Evolutionary conservation across 2,113 vertebrate species (phyloP).

Genomic region (Sinosuthora webbiana): DNA sequence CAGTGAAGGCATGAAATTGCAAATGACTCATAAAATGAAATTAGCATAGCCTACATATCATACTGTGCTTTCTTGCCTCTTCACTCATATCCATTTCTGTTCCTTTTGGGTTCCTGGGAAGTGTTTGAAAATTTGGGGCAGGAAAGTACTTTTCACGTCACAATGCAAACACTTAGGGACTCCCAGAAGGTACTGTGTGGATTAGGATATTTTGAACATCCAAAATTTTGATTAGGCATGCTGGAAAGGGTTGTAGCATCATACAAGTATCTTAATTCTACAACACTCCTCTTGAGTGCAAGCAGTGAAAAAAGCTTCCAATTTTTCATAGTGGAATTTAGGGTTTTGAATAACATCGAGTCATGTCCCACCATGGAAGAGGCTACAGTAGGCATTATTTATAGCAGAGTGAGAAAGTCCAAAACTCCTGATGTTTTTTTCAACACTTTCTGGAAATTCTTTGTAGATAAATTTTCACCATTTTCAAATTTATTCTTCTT

Average conservation of each 20-base stretch:
- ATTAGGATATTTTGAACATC: background rate
- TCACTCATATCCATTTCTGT: background rate
- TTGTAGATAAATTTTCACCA: background rate
- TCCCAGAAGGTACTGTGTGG: background rate
- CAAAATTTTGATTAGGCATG: background rate
- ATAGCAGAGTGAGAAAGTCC: background rate
- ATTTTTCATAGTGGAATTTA: background rate
- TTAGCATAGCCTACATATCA: background rate
- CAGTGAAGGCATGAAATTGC: slow-evolving; percentile 10
- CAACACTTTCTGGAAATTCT: background rate
- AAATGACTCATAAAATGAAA: background rate
- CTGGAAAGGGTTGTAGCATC: background rate
- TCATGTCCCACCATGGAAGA: background rate
- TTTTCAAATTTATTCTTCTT: background rate
- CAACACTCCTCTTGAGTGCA: background rate
- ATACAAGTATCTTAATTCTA: background rate
- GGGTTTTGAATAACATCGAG: background rate
- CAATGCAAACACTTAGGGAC: background rate
- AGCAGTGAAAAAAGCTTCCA: background rate
- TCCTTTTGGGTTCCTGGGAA: background rate
- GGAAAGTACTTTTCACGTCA: background rate
- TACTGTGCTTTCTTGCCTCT: background rate
- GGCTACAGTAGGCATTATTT: background rate
- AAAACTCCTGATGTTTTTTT: background rate
- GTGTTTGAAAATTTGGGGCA: background rate